These are phyloP conservation scores for Rissa tridactyla DNA, from an alignment of 2,113 vertebrate species.

Conservation along the genomic window DNA sequence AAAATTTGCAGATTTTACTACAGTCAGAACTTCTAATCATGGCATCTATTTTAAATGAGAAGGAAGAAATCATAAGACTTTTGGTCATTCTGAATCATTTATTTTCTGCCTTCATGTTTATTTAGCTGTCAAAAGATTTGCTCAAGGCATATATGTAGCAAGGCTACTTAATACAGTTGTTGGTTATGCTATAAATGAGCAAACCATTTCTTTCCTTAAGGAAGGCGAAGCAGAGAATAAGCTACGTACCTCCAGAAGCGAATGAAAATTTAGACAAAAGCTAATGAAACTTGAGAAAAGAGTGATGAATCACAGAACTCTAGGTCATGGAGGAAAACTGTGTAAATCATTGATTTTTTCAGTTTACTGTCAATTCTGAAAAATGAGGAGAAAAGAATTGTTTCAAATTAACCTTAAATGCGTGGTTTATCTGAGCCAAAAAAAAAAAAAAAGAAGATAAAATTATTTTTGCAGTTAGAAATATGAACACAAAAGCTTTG, in stretches of 20 bases:
- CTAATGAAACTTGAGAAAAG: not conserved
- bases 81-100: not conserved
- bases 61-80: not conserved
- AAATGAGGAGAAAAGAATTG: not conserved
- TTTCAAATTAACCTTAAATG: not conserved
- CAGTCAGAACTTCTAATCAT: not conserved
- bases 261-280: not conserved
- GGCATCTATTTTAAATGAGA: not conserved
- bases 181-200: not conserved
- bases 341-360: not conserved
- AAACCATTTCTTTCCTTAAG: not conserved
- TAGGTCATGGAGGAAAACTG: not conserved
- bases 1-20: not conserved
- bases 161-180: not conserved
- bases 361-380: not conserved
- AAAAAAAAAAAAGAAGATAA: not conserved
- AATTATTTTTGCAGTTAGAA: not conserved
- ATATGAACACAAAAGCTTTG: not conserved
- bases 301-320: constrained; percentile 7
- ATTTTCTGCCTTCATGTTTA: not conserved
- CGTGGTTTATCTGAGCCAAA: not conserved
- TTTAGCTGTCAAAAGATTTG: not conserved
- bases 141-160: not conserved
- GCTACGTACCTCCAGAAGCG: not conserved
- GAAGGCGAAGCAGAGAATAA: not conserved